Percentiles rank a stretch among this genome's conserved stretches.
phyloP scores from a whole-genome alignment of 2,888 invertebrate species.

The Drosophila anomelani region DNA sequence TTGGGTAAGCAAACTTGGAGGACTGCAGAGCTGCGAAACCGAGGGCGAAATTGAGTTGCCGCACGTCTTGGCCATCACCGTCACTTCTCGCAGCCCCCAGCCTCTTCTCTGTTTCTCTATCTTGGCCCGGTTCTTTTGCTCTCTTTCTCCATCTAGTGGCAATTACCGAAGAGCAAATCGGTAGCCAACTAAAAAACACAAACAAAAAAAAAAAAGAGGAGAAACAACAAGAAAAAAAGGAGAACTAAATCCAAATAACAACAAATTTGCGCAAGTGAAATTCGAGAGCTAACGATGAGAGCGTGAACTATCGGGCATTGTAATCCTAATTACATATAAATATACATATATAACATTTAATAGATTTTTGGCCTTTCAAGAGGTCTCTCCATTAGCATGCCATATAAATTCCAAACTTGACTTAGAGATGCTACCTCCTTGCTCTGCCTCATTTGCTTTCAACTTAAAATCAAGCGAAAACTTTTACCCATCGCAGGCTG shows the following conservation, averaged over 20 bases:
- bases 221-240: background rate
- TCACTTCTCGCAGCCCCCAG: slow-evolving; percentile 12
- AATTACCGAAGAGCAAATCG: slow-evolving; percentile 66
- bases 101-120: slow-evolving; percentile 2
- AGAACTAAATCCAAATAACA: slow-evolving; percentile 21
- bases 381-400: background rate
- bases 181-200: slow-evolving; percentile 48
- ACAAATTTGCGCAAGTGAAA: slow-evolving; percentile 28
- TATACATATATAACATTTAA: background rate
- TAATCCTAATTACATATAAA: background rate
- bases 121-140: slow-evolving; percentile 4
- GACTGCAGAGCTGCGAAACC: slow-evolving; percentile 45
- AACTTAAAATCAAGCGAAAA: slow-evolving; percentile 1
- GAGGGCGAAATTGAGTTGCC: slow-evolving; percentile 68
- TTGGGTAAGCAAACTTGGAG: slow-evolving; percentile 55
- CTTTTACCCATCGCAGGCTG: slow-evolving; percentile 22
- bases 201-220: background rate
- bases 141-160: slow-evolving; percentile 34
- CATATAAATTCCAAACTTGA: background rate
- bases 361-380: background rate
- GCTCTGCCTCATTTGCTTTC: background rate
- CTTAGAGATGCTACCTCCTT: too few relatives aligned
- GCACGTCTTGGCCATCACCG: slow-evolving; percentile 52
- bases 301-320: slow-evolving; percentile 3
- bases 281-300: slow-evolving; percentile 10